Evolutionary conservation across 1,140 invertebrate genomes (phyloP).

Genomic region (Leptoteleia sp.): DNA sequence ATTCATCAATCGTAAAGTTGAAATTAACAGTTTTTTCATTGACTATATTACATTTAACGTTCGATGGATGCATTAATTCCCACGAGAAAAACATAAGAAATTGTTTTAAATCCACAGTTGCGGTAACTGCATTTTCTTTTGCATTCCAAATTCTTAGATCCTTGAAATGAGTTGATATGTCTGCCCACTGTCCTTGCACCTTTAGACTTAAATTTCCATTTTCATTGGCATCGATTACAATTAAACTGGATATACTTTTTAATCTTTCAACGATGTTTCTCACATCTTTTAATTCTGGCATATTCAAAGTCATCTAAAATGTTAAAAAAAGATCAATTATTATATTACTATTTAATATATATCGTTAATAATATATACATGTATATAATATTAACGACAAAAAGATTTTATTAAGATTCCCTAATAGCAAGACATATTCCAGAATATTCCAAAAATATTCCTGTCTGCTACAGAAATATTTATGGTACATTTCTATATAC

Average conservation of each 20-base stretch:
- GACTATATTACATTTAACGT: slow-evolving; percentile 83
- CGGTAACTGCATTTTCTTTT: slow-evolving; percentile 73
- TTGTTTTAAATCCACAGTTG: slow-evolving; percentile 82
- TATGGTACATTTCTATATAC: too few relatives aligned
- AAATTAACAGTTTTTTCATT: slow-evolving; percentile 82
- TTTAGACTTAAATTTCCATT: slow-evolving; percentile 87
- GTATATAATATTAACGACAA: too few relatives aligned
- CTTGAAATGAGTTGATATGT: slow-evolving; percentile 89
- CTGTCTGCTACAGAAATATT: too few relatives aligned
- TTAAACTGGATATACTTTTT: slow-evolving; percentile 86
- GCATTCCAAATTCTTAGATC: slow-evolving; percentile 81
- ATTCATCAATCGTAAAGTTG: slow-evolving; percentile 82
- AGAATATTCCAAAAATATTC: too few relatives aligned
- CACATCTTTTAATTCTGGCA: slow-evolving; percentile 88
- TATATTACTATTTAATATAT: too few relatives aligned
- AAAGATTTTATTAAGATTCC: too few relatives aligned
- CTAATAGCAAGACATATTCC: too few relatives aligned
- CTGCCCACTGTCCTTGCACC: slow-evolving; percentile 88
- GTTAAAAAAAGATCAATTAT: background rate
- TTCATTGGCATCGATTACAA: slow-evolving; percentile 86
- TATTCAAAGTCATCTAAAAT: slow-evolving; percentile 87
- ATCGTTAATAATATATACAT: too few relatives aligned
- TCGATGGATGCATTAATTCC: slow-evolving; percentile 82
- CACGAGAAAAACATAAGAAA: slow-evolving; percentile 83
- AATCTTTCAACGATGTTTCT: slow-evolving; percentile 90